Evolutionary conservation across 2,888 invertebrate genomes (phyloP).

Genomic region (Tuberolachnus salignus): DNA sequence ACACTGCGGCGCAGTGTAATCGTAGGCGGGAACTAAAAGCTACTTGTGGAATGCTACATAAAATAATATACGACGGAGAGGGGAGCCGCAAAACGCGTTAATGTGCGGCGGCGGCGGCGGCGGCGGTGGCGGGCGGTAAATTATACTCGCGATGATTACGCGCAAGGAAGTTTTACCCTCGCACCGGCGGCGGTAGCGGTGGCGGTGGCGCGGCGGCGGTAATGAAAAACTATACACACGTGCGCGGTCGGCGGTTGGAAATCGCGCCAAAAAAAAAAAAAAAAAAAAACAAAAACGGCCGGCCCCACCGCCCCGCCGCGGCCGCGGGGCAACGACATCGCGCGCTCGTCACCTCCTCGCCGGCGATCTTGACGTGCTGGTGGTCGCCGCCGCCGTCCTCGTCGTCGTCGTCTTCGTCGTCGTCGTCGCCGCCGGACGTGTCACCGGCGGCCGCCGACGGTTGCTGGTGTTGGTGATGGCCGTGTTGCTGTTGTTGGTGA

Average conservation of each 20-base stretch:
- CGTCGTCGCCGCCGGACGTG: not conserved
- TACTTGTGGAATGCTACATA: too few species aligned
- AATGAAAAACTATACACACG: constrained; percentile 39
- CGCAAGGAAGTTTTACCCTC: not conserved
- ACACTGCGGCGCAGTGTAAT: too few species aligned
- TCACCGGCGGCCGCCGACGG: not conserved
- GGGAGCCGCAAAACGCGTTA: not conserved
- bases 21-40: too few species aligned
- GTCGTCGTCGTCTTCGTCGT: not conserved
- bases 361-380: constrained; percentile 4
- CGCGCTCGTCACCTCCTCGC: constrained; percentile 32
- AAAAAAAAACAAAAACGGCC: too few species aligned
- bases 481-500: not conserved
- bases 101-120: not conserved
- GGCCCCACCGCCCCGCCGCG: not conserved
- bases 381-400: not conserved
- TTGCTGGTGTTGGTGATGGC: not conserved
- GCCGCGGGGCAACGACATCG: not conserved
- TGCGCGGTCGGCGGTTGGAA: constrained; percentile 16
- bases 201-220: not conserved
- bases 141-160: not conserved
- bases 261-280: constrained; percentile 45
- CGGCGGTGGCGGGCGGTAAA: not conserved
- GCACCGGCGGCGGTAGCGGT: not conserved
- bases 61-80: not conserved